These are phyloP conservation scores for Tyrannus savana DNA, from an alignment of 2,113 vertebrate genomes.

Conservation along the genomic window DNA sequence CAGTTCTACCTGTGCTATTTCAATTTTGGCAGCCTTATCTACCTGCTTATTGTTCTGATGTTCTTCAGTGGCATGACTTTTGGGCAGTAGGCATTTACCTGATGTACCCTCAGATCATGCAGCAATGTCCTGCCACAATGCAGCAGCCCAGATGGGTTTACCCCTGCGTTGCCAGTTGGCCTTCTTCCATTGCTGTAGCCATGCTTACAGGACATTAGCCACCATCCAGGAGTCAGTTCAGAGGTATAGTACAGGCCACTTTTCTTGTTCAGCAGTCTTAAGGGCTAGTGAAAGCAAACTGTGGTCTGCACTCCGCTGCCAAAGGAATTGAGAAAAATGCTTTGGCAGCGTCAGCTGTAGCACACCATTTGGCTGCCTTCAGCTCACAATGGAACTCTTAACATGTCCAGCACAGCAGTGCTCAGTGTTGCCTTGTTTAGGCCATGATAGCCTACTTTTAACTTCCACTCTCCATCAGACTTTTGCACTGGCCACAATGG, in stretches of 20 bases:
- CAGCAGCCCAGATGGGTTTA: background rate
- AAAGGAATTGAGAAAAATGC: too few relatives aligned
- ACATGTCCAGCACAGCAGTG: too few relatives aligned
- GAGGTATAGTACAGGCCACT: background rate
- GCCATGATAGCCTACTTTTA: too few relatives aligned
- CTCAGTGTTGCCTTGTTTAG: too few relatives aligned
- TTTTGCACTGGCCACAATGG: too few relatives aligned
- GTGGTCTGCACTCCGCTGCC: too few relatives aligned
- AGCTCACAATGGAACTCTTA: too few relatives aligned
- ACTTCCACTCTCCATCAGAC: too few relatives aligned
- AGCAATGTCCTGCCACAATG: background rate
- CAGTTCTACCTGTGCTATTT: background rate
- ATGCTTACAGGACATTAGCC: background rate
- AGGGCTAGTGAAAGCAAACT: background rate
- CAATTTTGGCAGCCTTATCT: background rate
- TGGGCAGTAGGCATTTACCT: background rate
- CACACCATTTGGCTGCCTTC: too few relatives aligned
- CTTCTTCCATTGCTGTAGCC: background rate
- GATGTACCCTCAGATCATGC: background rate
- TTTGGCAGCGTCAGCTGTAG: too few relatives aligned
- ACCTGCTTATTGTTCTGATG: background rate
- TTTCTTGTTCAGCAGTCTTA: rapidly evolving
- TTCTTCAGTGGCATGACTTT: background rate
- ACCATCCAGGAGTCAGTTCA: background rate
- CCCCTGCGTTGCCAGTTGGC: background rate